Evolutionary conservation across 2,113 vertebrate genomes (phyloP), one percentile per base, ranked within the genome.

Genomic region (Castor canadensis): DNA sequence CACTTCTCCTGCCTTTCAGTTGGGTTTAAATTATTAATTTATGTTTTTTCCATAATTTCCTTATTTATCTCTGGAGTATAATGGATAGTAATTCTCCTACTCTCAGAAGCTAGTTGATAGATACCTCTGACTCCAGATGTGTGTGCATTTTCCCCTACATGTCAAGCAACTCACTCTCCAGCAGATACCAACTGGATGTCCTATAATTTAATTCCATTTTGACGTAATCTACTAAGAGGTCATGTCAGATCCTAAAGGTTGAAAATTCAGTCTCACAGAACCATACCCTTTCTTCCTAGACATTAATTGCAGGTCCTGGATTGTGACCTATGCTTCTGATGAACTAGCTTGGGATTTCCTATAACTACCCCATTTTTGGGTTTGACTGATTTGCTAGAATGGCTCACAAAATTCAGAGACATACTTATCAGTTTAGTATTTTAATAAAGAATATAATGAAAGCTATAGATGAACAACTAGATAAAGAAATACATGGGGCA

Each of bases 111-210:
- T 45, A 20, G 5, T 67, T n/a, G n/a, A 16, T 19, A 69, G 17
- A 47, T 0, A 54, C 35, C 9, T 24, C 28, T 56, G 15, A 19
- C 6, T 35, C 8, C 52, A 38, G 60, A 13, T 17, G 19, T 49
- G 11, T 38, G 9, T 6, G 6, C 2, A 5, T 35, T 26, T 38
- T 24, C 58, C 7, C 26, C 26, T 3, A 19, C 3, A 2, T 26
- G 38, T 5, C 11, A 58, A n/a, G 17, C 24, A 47, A 24, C 54
- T 83, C 52, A 24, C 54, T 83, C 52, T 32, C 2, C 17, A 26
- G 40, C 12, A 56, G 32, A 80, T 19, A 32, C 47, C 30, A 26
- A n/a, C 28, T 22, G 13, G 47, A 2, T 24, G 11, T 54, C 16
- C 60, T 38, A 12, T 40, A 32, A 45, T n/a, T 40, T 60, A 9